Evolutionary conservation across 2,797 vertebrate genomes (phyloP).

Genomic region (Zalophus californianus): DNA sequence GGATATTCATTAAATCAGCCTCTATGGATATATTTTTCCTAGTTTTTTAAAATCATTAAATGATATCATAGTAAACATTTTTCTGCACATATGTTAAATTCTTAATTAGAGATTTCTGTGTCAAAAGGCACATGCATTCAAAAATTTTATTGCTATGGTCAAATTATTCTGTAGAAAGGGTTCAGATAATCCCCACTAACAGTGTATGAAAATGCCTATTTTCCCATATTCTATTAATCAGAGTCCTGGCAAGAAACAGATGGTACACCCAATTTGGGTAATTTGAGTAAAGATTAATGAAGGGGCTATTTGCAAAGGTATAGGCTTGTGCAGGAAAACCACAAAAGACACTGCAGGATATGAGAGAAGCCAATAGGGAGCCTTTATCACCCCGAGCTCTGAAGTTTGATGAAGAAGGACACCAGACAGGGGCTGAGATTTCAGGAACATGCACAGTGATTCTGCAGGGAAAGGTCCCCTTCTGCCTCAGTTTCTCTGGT

Average conservation of each 20-base stretch:
- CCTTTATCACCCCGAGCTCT: not conserved
- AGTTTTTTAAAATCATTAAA: not conserved
- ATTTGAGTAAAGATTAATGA: not conserved
- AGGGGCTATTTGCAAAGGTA: not conserved
- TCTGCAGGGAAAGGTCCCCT: not conserved
- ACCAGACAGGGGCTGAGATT: not conserved
- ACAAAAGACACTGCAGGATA: not conserved
- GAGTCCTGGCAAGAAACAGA: not conserved
- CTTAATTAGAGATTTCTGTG: not conserved
- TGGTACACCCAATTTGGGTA: not conserved
- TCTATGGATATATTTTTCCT: not conserved
- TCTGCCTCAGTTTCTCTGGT: not conserved
- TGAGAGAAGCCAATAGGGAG: not conserved
- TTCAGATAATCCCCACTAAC: not conserved
- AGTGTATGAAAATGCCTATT: not conserved
- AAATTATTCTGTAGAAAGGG: not conserved
- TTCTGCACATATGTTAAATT: not conserved
- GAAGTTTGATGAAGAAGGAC: not conserved
- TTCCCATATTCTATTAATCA: not conserved
- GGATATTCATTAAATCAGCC: not conserved
- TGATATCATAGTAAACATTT: not conserved
- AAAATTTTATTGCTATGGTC: not conserved
- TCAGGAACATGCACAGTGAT: not conserved
- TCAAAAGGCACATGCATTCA: not conserved
- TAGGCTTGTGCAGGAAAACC: not conserved